Evolutionary conservation across 2,113 vertebrate genomes (phyloP).

Genomic region (Tonatia bakeri): DNA sequence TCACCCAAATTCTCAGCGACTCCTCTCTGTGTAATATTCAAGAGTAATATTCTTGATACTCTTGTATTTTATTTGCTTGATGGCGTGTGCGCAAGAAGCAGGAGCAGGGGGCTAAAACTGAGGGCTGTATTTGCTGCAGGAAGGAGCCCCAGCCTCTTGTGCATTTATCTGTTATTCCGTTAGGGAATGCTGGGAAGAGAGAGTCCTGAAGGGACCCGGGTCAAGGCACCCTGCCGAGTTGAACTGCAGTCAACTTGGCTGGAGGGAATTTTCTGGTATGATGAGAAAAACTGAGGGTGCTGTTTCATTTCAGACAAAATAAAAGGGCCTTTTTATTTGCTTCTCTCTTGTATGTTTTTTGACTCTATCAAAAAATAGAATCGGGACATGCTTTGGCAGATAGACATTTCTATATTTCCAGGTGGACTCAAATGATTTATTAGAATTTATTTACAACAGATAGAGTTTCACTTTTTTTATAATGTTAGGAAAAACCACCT

Average conservation of each 20-base stretch:
- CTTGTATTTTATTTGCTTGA: background rate
- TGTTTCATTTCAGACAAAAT: slow-evolving; percentile 17
- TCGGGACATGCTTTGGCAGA: slow-evolving; percentile 36
- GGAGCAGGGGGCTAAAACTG: background rate
- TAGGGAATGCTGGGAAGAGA: background rate
- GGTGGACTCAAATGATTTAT: slow-evolving; percentile 46
- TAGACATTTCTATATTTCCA: slow-evolving; percentile 41
- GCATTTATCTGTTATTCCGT: background rate
- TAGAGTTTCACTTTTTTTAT: background rate
- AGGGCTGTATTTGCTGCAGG: background rate
- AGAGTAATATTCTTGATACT: background rate
- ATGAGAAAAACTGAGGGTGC: slow-evolving; percentile 39
- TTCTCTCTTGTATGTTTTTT: slow-evolving; percentile 28
- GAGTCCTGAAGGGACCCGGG: background rate
- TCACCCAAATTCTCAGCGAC: background rate
- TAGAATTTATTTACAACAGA: slow-evolving; percentile 31
- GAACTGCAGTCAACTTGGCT: background rate
- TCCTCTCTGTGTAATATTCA: background rate
- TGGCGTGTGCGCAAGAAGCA: background rate
- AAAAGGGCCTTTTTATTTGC: slow-evolving; percentile 51
- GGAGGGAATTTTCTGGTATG: slow-evolving; percentile 32
- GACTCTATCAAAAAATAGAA: slow-evolving; percentile 46
- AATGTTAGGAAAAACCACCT: background rate
- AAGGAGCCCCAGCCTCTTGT: background rate
- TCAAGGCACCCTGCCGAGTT: background rate